A percentile compares a stretch with the other conserved stretches of the same genome.
Conservation (phyloP, 2,797 vertebrate genomes). For the Myotis planiceps region DNA sequence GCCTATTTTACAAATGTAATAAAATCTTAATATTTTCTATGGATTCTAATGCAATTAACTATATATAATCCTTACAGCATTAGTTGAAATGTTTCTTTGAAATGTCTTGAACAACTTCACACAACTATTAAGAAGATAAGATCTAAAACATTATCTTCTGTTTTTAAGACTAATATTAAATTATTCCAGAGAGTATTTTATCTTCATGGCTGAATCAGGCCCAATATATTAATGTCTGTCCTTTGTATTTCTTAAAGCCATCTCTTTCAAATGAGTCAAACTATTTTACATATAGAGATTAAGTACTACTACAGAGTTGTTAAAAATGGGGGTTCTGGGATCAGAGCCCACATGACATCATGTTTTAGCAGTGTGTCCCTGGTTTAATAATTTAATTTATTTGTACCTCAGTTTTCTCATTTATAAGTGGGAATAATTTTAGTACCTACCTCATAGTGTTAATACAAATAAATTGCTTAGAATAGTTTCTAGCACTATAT, state of each 20-base stretch:
- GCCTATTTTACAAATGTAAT: neutral
- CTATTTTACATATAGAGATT: neutral
- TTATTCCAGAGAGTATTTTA: slow-evolving; percentile 44
- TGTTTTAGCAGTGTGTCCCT: neutral
- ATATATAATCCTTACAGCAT: neutral
- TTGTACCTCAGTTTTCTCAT: neutral
- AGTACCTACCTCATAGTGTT: neutral
- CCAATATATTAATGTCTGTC: neutral
- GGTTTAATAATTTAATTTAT: neutral
- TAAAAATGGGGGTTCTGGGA: neutral
- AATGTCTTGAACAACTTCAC: slow-evolving; percentile 31
- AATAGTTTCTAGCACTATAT: neutral
- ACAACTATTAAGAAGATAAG: neutral
- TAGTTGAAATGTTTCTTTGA: slow-evolving; percentile 36
- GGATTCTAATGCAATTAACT: neutral
- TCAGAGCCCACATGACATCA: neutral
- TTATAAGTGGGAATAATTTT: neutral
- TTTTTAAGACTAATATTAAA: neutral
- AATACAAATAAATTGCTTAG: neutral
- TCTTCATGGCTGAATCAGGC: neutral
- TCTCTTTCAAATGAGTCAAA: neutral
- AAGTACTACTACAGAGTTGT: neutral
- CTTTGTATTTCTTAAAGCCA: neutral
- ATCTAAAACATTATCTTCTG: neutral
- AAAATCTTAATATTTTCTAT: slow-evolving; percentile 1